Base-by-base conservation (phyloP, 2,797 vertebrate genomes). In the Acanthurus tractus region DNA sequence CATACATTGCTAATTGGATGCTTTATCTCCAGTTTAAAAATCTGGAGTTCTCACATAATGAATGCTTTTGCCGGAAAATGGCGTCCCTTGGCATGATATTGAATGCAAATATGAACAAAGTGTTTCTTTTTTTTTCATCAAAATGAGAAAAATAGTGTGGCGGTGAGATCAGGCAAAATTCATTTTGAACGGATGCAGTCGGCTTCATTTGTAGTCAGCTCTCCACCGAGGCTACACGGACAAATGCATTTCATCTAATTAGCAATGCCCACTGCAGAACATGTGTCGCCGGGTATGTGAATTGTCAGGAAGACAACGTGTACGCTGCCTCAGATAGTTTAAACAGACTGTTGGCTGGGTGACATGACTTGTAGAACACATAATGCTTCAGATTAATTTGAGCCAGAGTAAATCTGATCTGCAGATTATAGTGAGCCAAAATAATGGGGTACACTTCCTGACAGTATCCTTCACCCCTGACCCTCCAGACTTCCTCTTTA, bases 1-100 rank as follows among this genome's bases (percentile, higher is more conserved):
- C 86, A 90, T 87, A 85, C 63, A 67, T 81, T 84, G 62, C 59
- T 91, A 91, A 93, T 90, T 84, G 75, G 79, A 89, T 58, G 44
- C 45, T 89, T 89, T 82, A 85, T 85, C 78, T 89, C 55, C 36
- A 66, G 57, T 78, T 82, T 76, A 66, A 52, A 69, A 91, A 85
- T 74, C 50, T 45, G 12, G 48, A n/a, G 1, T 76, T 85, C 86
- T 75, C 64, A 69, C 76, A 82, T 82, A 77, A 84, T 76, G 63
- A 85, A 81, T 73, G 57, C 25, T 52, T 75, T 82, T 83, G 61
- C 65, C 12, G 56, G 65, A 38, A 84, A 81, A 63, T 77, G 78
- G 55, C 18, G 6, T 86, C 40, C 65, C 5, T n/a, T 63, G 46
- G 54, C 50, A 29, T 68, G 54, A 63, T 78, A 63, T 11, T 57